Evolutionary conservation across 2,888 invertebrate genomes (phyloP).

Genomic region (Plagiodera versicolora): DNA sequence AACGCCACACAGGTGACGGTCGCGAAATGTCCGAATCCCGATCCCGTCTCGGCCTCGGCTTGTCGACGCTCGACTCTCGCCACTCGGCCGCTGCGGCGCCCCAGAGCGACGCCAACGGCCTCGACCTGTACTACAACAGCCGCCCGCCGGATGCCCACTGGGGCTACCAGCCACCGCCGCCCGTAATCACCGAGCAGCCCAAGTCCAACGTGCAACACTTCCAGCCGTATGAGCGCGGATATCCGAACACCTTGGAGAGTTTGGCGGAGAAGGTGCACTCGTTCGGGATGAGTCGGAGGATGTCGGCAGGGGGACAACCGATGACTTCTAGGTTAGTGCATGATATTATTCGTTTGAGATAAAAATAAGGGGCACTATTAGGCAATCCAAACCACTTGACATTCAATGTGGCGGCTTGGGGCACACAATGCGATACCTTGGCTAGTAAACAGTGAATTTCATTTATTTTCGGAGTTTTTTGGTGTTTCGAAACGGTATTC

Average conservation of each 20-base stretch:
- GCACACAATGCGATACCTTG: no score
- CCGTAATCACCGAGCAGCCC: slow-evolving; percentile 89
- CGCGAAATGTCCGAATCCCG: slow-evolving; percentile 78
- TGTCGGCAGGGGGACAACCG: slow-evolving; percentile 69
- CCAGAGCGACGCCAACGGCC: slow-evolving; percentile 62
- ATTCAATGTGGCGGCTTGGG: no score
- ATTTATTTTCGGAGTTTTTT: no score
- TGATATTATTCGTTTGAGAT: no score
- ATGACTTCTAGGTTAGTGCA: slow-evolving; percentile 42
- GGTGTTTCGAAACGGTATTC: no score
- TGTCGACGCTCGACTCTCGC: no score
- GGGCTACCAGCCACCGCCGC: slow-evolving; percentile 82
- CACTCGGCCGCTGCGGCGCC: slow-evolving; percentile 54
- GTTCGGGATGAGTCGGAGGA: slow-evolving; percentile 65
- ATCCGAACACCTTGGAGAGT: slow-evolving; percentile 87
- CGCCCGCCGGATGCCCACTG: slow-evolving; percentile 66
- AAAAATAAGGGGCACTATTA: no score
- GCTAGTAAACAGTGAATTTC: no score
- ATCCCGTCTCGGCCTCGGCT: slow-evolving; percentile 72
- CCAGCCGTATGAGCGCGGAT: slow-evolving; percentile 83
- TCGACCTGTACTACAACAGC: slow-evolving; percentile 77
- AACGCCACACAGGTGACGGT: slow-evolving; percentile 71
- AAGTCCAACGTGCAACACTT: slow-evolving; percentile 76
- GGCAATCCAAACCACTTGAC: no score
- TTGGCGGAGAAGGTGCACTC: slow-evolving; percentile 92